Evolutionary conservation across 2,797 vertebrate genomes (phyloP), one percentile per base, ranked within the genome.

Genomic region (Amblyopsis hoosieri): DNA sequence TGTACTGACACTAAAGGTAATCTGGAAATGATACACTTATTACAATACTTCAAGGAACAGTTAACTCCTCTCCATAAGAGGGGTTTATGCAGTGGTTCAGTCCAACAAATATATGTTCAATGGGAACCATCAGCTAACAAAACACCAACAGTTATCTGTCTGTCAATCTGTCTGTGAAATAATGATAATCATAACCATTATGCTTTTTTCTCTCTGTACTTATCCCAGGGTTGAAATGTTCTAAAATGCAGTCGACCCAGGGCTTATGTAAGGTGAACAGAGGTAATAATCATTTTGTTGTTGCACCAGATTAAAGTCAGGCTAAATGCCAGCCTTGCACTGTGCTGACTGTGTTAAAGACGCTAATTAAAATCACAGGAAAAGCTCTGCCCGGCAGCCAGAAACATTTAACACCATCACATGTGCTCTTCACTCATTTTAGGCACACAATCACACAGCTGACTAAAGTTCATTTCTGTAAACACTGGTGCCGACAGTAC

Each of bases 351-450:
- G 85, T 85, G 85, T 87, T 88, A 83, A 87, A 88, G 75, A 87
- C 85, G 73, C 83, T 87, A 88, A 91, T 92, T 90, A 88, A 91
- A 89, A 81, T 76, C 72, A 85, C 80, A 89, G 80, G 78, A 91
- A 90, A 86, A 85, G 60, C 62, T 84, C 58, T 81, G 78, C 80
- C 85, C 52, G 0, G 84, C 76, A 81, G 75, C 80, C 79, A 66
- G 67, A 57, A 48, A 84, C 80, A 87, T 85, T 86, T 78, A 89
- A 81, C 62, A 64, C 61, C 79, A 78, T 79, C 75, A 71, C 71
- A 76, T 77, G 71, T 62, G 71, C 70, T 79, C 63, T 66, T 72
- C 67, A 54, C 69, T 58, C 60, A 65, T 46, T 67, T 78, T 71
- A 77, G 62, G 66, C 67, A 19, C 5, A 57, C 65, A 49, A 46